Evolutionary conservation across 2,888 invertebrate species (phyloP), one percentile per base, ranked within the genome.

Genomic region (Hyalella azteca): DNA sequence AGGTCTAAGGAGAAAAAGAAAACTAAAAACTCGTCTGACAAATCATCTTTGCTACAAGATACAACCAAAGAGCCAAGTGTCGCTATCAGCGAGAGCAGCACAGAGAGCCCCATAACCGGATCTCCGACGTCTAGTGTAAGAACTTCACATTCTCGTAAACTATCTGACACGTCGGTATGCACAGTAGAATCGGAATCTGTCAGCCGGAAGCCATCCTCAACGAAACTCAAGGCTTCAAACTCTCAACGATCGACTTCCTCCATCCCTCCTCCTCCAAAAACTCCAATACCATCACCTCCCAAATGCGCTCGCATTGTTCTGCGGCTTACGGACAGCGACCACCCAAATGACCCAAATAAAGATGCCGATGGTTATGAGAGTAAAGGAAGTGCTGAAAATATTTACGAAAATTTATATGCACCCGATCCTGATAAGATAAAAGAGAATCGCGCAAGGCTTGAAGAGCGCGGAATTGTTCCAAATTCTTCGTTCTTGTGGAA

Each of bases 231-330:
- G 32, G 40, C 41, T 75, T 75, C 75, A 22, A 75, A 75, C 45
- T 75, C 75, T 15, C 75, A 75, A 29, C 40, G 75, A 7, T 75
- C 75, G n/a, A 75, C 41, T 11, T 75, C 75, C 26, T 75, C 75
- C 3, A 79, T 82, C 19, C 84, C 82, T 48, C 84, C 81, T 40
- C 84, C 84, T 9, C 82, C 84, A 26, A 84, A 82, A 77, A 84
- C 82, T 13, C 84, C 84, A n/a, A 84, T 84, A 41, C 82, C 84
- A 32, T 84, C 84, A 15, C 84, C 82, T n/a, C 84, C 83, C 3
- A 48, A 79, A 73, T 40, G 79, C 77, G 78, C 77, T 29, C 77
- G 77, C 4, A 50, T 77, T 41, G 77, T 77, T 13, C 36, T 50
- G 45, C 40, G 45, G 29, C 29, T 75, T 11, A 41, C 40, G 45